Evolutionary conservation across 1,140 invertebrate species (phyloP), one percentile per base, ranked within the genome.

Genomic region (Sinonovacula constricta): DNA sequence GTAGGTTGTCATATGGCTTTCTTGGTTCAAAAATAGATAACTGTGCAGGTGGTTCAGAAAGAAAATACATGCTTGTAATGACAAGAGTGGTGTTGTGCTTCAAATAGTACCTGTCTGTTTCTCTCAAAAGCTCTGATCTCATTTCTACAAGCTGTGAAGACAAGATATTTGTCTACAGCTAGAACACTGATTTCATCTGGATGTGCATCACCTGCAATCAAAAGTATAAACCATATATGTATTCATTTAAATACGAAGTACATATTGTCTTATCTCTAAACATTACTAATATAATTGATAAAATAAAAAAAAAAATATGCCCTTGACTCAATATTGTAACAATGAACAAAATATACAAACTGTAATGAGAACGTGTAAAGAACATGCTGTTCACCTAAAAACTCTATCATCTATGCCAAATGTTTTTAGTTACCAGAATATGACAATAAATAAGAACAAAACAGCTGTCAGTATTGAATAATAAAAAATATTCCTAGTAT

Each of bases 101-200:
- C n/a, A 45, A 45, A 45, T n/a, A 51, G 4, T 51, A 92, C 92
- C 87, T 98, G 96, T 67, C 94, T 95, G 59, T 97, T 96, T 91
- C 96, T 92, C 85, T 94, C 93, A 95, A 97, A 99, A 0, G 96
- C 96, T 86, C 94, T 95, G 84, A 99, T 94, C 22, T 94, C 92
- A 79, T 95, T 94, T 69, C 87, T 87, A 89, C 94, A 94, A 0
- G 95, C 95, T 10, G 97, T 96, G 88, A 95, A 99, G 2, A 98
- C 94, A 84, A 95, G 94, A 87, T 92, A 94, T 26, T 93, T 93
- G 90, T 98, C 97, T 0, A 94, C 94, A 63, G 94, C 93, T 85
- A 99, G 89, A 83, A 94, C 95, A 30, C 93, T 95, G 81, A 99
- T 98, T 14, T 97, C 95, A 5, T 93, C 94, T 15, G 94, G 93